phyloP scores from a whole-genome alignment of 1,140 invertebrate genomes.

The Drosophila sechellia region DNA sequence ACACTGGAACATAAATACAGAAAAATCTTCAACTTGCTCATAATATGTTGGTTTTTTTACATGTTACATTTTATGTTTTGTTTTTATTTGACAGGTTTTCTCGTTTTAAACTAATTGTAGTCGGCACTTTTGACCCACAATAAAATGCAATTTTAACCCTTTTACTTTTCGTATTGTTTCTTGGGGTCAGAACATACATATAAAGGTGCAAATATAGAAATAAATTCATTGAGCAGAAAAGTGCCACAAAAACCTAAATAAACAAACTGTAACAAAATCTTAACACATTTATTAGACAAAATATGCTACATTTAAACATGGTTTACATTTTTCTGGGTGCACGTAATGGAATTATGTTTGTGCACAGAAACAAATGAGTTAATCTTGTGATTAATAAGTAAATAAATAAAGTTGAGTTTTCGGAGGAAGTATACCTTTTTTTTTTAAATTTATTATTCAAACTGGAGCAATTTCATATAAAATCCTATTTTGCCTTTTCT shows the following conservation, averaged over 20 bases:
- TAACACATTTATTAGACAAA: background rate
- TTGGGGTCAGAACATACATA: background rate
- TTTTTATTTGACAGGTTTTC: constrained; percentile 26
- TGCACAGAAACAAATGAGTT: background rate
- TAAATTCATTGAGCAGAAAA: constrained; percentile 26
- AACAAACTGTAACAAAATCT: background rate
- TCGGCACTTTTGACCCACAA: constrained; percentile 56
- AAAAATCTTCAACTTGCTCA: constrained; percentile 51
- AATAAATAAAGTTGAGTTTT: background rate
- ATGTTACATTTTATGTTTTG: constrained; percentile 26
- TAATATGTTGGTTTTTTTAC: constrained; percentile 68
- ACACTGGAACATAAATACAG: constrained; percentile 35
- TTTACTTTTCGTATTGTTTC: constrained; percentile 7
- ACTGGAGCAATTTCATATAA: constrained; percentile 5
- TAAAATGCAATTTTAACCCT: constrained; percentile 45
- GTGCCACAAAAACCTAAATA: constrained; percentile 16
- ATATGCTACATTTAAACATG: constrained; percentile 2
- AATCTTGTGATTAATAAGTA: background rate
- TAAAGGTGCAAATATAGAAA: constrained; percentile 7
- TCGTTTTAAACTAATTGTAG: constrained; percentile 72
- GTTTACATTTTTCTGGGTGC: background rate
- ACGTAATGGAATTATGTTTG: background rate
- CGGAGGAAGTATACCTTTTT: too few relatives aligned
- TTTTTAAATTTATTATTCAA: background rate
- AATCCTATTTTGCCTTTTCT: constrained; percentile 11